phyloP scores from a whole-genome alignment of 1,140 invertebrate genomes.

The Drosophila melanica region DNA sequence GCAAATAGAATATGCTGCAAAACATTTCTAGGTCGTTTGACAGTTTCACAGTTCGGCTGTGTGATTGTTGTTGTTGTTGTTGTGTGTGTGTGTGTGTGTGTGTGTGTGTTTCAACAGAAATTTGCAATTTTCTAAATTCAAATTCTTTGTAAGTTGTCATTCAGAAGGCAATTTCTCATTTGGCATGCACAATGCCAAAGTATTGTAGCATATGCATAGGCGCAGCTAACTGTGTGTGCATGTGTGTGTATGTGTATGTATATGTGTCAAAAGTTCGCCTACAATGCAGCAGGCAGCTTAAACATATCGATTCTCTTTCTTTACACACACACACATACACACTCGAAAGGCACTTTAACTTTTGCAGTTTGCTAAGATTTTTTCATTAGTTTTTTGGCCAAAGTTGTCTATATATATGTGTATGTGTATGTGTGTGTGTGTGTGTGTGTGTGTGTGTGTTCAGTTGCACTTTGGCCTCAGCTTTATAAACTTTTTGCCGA shows the following conservation, averaged over 20 bases:
- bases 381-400: constrained; percentile 34
- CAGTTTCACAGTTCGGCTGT: constrained; percentile 3
- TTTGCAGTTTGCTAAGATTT: constrained; percentile 75
- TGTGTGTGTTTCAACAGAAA: constrained; percentile 70
- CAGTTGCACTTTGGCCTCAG: constrained; percentile 33
- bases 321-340: constrained; percentile 28
- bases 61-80: neutral
- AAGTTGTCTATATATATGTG: constrained; percentile 13
- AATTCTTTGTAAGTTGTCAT: constrained; percentile 82
- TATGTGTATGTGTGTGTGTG: constrained; percentile 19
- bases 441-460: constrained; percentile 39
- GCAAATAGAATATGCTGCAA: constrained; percentile 34
- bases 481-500: constrained; percentile 60
- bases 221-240: constrained; percentile 24
- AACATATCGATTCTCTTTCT: constrained; percentile 68
- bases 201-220: constrained; percentile 55
- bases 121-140: constrained; percentile 82
- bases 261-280: constrained; percentile 74
- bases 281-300: constrained; percentile 71
- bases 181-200: constrained; percentile 53
- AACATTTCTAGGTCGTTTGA: constrained; percentile 47
- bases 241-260: constrained; percentile 32
- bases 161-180: constrained; percentile 69
- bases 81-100: constrained; percentile 9
- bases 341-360: constrained; percentile 68